Conservation (phyloP, 1,140 invertebrate genomes). For the Hyles vespertilio region DNA sequence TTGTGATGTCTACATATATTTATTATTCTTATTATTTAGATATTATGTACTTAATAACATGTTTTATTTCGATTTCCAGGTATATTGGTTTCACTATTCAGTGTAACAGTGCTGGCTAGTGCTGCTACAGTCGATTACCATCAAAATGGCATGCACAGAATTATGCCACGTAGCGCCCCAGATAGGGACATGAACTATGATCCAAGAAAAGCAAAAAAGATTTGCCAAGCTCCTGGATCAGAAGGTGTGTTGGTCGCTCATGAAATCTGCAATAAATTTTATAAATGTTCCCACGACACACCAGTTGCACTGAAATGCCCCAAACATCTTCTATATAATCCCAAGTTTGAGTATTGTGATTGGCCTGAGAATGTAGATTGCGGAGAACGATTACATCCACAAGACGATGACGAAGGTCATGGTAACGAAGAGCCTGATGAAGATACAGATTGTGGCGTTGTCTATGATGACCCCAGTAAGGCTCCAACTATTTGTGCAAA, state of each 20-base stretch:
- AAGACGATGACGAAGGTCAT: neutral
- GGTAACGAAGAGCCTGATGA: neutral
- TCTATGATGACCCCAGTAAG: too few species aligned
- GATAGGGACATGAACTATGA: neutral
- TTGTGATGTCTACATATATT: too few species aligned
- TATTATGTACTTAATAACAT: too few species aligned
- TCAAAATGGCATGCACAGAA: too few species aligned
- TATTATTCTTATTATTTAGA: too few species aligned
- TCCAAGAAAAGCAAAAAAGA: slow-evolving; percentile 11
- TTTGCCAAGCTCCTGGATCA: slow-evolving; percentile 17
- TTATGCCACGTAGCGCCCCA: too few species aligned
- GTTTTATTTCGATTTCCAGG: neutral
- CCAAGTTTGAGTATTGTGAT: slow-evolving; percentile 4
- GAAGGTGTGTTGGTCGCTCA: slow-evolving; percentile 12
- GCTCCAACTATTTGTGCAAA: neutral
- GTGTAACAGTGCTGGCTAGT: neutral
- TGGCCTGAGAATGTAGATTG: slow-evolving; percentile 5
- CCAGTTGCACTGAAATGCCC: slow-evolving; percentile 11
- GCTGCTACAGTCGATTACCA: too few species aligned
- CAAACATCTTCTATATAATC: slow-evolving; percentile 1
- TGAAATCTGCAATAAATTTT: slow-evolving; percentile 19
- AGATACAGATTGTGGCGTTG: too few species aligned
- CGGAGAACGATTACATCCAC: neutral
- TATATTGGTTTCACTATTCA: slow-evolving; percentile 1
- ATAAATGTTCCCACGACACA: slow-evolving; percentile 11